Base-by-base conservation (phyloP, 1,140 invertebrate genomes). In the Theocolax elegans region DNA sequence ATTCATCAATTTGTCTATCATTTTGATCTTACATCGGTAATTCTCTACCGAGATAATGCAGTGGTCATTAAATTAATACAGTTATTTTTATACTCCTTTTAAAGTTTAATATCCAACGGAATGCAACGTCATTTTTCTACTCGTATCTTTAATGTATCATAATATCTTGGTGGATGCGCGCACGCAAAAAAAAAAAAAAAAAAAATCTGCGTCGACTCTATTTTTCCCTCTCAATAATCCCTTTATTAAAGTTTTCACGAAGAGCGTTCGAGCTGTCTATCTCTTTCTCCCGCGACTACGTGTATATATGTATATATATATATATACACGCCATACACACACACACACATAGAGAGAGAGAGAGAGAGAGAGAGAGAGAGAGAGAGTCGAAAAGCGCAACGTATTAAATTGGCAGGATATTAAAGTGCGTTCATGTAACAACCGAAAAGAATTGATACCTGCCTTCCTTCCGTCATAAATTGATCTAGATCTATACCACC, bases 391-490 rank as follows among this genome's bases (percentile, higher is more conserved):
- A n/a, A n/a, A 2, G 15, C 17, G 48, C 10, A 17, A 3, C 44
- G 63, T 72, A 72, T 74, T 75, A 77, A 75, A 77, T 76, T 54
- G 73, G 51, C 71, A 62, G 68, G 65, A 77, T 76, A 76, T 76
- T 78, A 77, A 78, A 78, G 75, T 65, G 62, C 54, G 54, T 72
- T 56, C 56, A 25, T 27, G 17, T n/a, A 60, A 60, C 21, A 51
- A 59, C n/a, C 19, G 3, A n/a, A n/a, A 7, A 2, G 38, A 56
- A 23, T 64, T 13, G 44, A 48, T 62, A 27, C 21, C 17, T 31
- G n/a, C 12, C 21, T 21, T 35, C 23, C 3, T 8, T 38, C 10
- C 12, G 8, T 46, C 9, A 6, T n/a, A 31, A 3, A 51, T 25
- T 35, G 27, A 31, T 25, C 4, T 53, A 25, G 15, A 35, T 35